Evolutionary conservation across 2,888 invertebrate genomes (phyloP).

Genomic region (Lasioglossum lativentre): DNA sequence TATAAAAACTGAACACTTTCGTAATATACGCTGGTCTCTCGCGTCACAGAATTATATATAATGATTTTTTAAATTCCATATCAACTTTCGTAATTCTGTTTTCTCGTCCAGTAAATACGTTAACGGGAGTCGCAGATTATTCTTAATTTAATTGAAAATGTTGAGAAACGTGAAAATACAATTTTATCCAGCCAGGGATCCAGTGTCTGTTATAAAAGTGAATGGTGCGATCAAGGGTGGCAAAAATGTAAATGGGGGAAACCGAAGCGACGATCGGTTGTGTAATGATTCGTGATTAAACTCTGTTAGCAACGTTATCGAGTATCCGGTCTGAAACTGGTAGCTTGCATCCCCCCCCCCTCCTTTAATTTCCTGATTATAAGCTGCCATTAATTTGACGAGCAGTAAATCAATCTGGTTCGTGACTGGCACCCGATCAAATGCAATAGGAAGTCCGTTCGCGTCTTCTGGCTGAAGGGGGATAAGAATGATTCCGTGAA

Average conservation of each 20-base stretch:
- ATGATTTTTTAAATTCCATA: too few relatives aligned
- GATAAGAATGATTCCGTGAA: conserved; percentile 45
- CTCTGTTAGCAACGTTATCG: conserved; percentile 32
- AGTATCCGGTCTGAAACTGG: conserved; percentile 14
- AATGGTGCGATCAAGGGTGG: not conserved
- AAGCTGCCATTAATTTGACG: conserved; percentile 52
- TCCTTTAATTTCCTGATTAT: conserved; percentile 49
- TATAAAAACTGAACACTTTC: not conserved
- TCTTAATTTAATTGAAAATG: not conserved
- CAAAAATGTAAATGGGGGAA: conserved; percentile 44
- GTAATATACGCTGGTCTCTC: too few relatives aligned
- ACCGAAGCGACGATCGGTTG: conserved; percentile 46
- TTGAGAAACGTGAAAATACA: not conserved
- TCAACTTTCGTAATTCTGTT: too few relatives aligned
- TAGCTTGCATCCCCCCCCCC: not conserved
- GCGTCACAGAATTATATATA: too few relatives aligned
- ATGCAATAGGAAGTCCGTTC: conserved; percentile 47
- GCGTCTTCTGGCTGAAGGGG: conserved; percentile 18
- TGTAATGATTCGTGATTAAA: conserved; percentile 56
- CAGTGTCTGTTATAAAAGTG: not conserved
- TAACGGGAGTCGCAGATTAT: not conserved
- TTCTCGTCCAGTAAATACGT: not conserved
- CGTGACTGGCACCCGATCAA: conserved; percentile 42
- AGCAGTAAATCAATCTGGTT: conserved; percentile 54
- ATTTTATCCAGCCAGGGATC: not conserved